Conservation (phyloP, 30 jellyfish, hydroid and myxozoan genomes). For the Catostylus mosaicus region DNA sequence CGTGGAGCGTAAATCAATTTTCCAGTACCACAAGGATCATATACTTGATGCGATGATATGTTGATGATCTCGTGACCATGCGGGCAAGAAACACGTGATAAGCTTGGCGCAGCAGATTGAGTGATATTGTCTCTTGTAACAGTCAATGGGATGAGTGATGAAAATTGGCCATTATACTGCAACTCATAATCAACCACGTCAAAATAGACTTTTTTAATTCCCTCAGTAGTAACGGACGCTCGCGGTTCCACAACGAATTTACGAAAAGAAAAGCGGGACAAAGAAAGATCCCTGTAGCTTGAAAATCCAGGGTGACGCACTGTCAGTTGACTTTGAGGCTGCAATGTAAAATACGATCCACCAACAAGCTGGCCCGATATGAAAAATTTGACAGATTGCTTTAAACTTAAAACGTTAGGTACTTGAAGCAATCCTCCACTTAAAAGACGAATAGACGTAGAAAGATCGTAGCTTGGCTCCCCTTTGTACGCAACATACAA, state of each 20-base stretch:
- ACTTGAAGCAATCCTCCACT: slow-evolving; percentile 62
- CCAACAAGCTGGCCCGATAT: slow-evolving; percentile 50
- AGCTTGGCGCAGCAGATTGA: slow-evolving; percentile 47
- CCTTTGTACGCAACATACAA: slow-evolving; percentile 59
- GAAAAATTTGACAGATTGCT: slow-evolving; percentile 30
- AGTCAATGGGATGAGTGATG: slow-evolving; percentile 39
- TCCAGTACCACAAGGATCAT: slow-evolving; percentile 77
- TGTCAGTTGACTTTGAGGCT: slow-evolving; percentile 44
- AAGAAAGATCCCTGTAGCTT: slow-evolving; percentile 19
- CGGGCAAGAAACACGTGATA: slow-evolving; percentile 54
- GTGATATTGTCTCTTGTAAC: slow-evolving; percentile 4
- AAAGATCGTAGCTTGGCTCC: slow-evolving; percentile 48
- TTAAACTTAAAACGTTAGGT: slow-evolving; percentile 34
- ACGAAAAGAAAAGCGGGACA: slow-evolving; percentile 31
- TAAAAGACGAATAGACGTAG: slow-evolving; percentile 16
- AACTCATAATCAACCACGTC: slow-evolving; percentile 36
- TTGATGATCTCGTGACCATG: slow-evolving; percentile 65
- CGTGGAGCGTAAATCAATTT: slow-evolving; percentile 43
- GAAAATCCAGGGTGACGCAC: slow-evolving; percentile 57
- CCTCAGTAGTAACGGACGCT: slow-evolving; percentile 25
- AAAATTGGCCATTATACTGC: slow-evolving; percentile 37
- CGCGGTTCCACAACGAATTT: slow-evolving; percentile 37
- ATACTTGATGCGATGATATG: slow-evolving; percentile 31
- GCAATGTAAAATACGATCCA: slow-evolving; percentile 30
- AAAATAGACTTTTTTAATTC: slow-evolving; percentile 11